Evolutionary conservation across 2,113 vertebrate genomes (phyloP), one percentile per base, ranked within the genome.

Genomic region (Callopanchax toddi): DNA sequence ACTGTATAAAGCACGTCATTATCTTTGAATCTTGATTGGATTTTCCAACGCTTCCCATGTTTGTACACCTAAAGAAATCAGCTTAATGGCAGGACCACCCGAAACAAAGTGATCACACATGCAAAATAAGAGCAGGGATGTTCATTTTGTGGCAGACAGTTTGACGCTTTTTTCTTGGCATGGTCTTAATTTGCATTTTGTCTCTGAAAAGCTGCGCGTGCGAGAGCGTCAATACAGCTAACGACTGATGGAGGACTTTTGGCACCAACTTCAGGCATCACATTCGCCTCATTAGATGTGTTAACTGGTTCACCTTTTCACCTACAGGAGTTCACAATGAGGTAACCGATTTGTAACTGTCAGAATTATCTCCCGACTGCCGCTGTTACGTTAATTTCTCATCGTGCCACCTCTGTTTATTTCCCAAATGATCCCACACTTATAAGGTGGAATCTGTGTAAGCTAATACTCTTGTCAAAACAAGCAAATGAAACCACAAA

Each of bases 21-120:
- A 82, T 84, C 75, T 81, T 67, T 83, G 67, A 68, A 81, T 81
- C 76, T 64, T 87, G 79, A 87, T 86, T 69, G 74, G 72, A 78
- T 81, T 84, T 81, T 68, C 67, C 59, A 45, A 55, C 17, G 15
- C 71, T 66, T 79, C 67, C 57, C 16, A 36, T 78, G 81, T 86
- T 85, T 86, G 68, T 67, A 11, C 81, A 74, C 71, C 67, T 77
- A 77, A 85, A 83, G 68, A 74, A 64, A 63, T 57, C 61, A 61
- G 62, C 5, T 12, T 18, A 48, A 67, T 79, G 76, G 76, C 56
- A 54, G 64, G 88, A 86, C 84, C 83, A 87, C 88, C 83, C 86
- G 9, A 83, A 83, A 76, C 46, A 22, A 60, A 73, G 59, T 64
- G 76, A 54, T 76, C 82, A 65, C 53, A 61, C 63, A 71, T 66